Percentiles rank a stretch among this genome's conserved stretches.
These are phyloP conservation scores for Lophotriccus pileatus DNA, from an alignment of 2,797 vertebrate genomes.

Conservation along the genomic window DNA sequence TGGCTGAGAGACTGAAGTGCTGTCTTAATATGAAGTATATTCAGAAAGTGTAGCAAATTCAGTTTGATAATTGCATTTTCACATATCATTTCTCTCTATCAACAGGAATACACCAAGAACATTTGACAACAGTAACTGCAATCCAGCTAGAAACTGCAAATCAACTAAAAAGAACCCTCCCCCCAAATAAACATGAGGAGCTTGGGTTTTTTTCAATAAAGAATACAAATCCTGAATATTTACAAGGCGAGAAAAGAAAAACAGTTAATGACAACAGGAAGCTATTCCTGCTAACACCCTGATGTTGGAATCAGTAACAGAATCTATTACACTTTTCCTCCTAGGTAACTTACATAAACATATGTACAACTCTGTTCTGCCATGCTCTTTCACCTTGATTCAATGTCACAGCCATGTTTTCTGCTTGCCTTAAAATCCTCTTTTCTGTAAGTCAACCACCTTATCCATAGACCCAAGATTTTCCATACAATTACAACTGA, in stretches of 20 bases:
- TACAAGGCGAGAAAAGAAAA: neutral
- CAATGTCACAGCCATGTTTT: neutral
- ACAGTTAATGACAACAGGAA: neutral
- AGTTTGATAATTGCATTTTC: neutral
- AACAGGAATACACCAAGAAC: neutral
- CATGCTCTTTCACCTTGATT: neutral
- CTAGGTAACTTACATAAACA: neutral
- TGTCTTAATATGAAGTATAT: neutral
- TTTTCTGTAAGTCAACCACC: neutral
- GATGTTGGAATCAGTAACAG: neutral
- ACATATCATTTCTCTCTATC: neutral
- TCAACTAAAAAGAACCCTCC: neutral
- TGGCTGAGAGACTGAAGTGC: neutral
- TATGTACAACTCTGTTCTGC: neutral
- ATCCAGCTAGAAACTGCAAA: neutral
- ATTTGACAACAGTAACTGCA: neutral
- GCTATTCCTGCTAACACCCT: neutral
- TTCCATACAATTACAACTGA: neutral
- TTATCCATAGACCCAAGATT: neutral
- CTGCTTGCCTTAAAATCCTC: neutral
- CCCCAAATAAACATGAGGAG: rapidly evolving
- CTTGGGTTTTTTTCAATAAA: neutral
- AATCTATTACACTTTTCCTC: neutral
- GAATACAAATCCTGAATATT: neutral
- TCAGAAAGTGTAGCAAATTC: neutral